Evolutionary conservation across 2,113 vertebrate genomes (phyloP), one percentile per base, ranked within the genome.

Genomic region (Lucifuga dentata): DNA sequence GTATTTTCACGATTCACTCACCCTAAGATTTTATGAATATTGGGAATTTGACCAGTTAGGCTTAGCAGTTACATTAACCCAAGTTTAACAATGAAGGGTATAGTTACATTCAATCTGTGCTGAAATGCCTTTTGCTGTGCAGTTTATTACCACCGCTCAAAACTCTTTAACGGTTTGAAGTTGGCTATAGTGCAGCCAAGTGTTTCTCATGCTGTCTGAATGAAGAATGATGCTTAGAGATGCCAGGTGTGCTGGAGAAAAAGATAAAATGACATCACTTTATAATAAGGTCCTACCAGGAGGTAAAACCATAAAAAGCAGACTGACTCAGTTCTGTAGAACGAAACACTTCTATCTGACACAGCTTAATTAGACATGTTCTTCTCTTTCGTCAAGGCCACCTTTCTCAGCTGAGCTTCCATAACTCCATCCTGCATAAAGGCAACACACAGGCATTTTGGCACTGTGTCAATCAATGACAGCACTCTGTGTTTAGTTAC

Each of bases 361-460:
- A 83, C 75, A 74, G 88, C 80, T 87, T 89, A 85, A 91, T 89
- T 80, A 86, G 86, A 80, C 76, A 72, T 78, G n/a, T n/a, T n/a
- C n/a, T n/a, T n/a, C 57, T 71, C 81, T 81, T 88, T 84, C 75
- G 80, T 66, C n/a, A 19, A 20, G 70, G 45, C 83, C 77, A 86
- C 81, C 81, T 75, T 80, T 80, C 68, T 65, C 33, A 15, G 35
- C 68, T 16, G 2, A 59, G 75, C 60, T 68, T 75, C 71, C 70
- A 84, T 87, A 87, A 87, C 76, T 89, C 50, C 11, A 57, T 45
- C 57, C 2, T 13, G 56, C 33, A 89, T 84, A 87, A 89, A 73
- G 70, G 77, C 38, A 33, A 39, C 64, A 81, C 78, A 65, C 73
- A 78, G 80, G 81, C 76, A 36, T 79, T 78, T 83, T 89, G 84